A percentile compares a stretch with the other conserved stretches of the same genome.
These are phyloP conservation scores for Hucho hucho DNA, from an alignment of 2,113 vertebrate genomes.

Conservation along the genomic window DNA sequence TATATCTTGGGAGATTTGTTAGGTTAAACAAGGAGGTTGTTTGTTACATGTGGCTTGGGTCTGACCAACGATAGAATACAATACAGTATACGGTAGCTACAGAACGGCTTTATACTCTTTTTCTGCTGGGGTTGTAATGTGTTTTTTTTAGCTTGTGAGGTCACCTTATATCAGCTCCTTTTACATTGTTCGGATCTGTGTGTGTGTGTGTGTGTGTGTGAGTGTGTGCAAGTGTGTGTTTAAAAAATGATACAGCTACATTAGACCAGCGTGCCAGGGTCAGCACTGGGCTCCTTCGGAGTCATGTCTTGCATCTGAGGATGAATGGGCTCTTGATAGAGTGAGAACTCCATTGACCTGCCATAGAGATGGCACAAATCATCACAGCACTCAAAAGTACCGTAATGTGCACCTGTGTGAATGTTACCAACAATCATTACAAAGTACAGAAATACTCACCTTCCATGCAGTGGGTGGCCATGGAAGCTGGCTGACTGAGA, in stretches of 20 bases:
- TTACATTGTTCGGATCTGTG: neutral
- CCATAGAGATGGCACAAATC: constrained; percentile 23
- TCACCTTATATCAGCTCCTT: constrained; percentile 50
- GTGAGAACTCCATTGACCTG: constrained; percentile 85
- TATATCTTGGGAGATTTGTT: constrained; percentile 48
- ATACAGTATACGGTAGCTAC: constrained; percentile 41
- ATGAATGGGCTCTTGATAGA: constrained; percentile 76
- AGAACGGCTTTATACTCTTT: constrained; percentile 54
- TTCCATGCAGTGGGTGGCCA: constrained; percentile 84
- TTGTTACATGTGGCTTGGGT: constrained; percentile 21
- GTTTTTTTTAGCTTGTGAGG: constrained; percentile 62
- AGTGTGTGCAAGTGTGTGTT: constrained; percentile 33
- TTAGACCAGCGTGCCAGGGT: constrained; percentile 85
- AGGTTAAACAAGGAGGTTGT: neutral
- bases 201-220: constrained; percentile 28
- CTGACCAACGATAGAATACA: constrained; percentile 41
- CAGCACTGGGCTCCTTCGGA: constrained; percentile 76
- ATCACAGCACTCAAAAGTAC: constrained; percentile 22
- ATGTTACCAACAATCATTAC: neutral
- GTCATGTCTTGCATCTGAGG: constrained; percentile 76
- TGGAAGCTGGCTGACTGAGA: constrained; percentile 88
- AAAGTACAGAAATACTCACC: constrained; percentile 63
- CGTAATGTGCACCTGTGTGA: neutral
- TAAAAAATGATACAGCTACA: constrained; percentile 34
- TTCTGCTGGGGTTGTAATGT: constrained; percentile 67